Base-by-base conservation (phyloP, 2,888 invertebrate species). In the Sclerodermus sp. region DNA sequence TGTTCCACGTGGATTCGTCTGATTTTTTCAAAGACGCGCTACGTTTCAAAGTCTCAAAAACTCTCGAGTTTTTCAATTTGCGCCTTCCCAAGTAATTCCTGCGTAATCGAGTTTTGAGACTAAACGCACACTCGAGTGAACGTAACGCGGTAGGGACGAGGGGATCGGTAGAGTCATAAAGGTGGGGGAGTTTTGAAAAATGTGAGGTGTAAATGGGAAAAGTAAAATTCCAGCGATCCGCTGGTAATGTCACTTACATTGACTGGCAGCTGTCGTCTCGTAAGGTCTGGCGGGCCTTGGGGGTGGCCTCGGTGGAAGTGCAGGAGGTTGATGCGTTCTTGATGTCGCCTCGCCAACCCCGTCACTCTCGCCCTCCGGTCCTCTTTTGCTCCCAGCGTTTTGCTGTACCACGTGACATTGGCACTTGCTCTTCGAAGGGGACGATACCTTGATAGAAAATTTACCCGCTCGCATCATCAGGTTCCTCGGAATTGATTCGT, bases 311-410 rank as follows among this genome's bases (percentile, higher is more conserved):
- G 77, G 76, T 2, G 77, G 77, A 38, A 77, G 55, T 9, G 77
- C 77, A 6, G 77, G 77, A 23, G 77, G 77, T 57, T 77, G 76
- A 66, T 73, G 76, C 51, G 67, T 71, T 65, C 71, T 73, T 45
- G 71, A 66, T 57, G 68, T 64, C 49, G 68, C 65, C 46, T 71
- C 72, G 53, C 62, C 60, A 37, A 64, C 63, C 39, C 68, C 71
- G 50, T 71, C 71, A 53, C 59, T 68, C 39, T 70, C 68, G 50
- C 70, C 70, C 49, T 72, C 73, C 14, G 66, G 49, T 15, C 51
- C 64, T 48, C 68, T 67, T 49, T 66, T 71, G 62, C 55, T 68
- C 58, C 62, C 57, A 59, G 49, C 66, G 39, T 49, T 59, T 47
- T 68, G 67, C 53, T 74, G 73, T 43, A 73, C 68, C 45, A 67